These are phyloP conservation scores for Bostrychus sinensis DNA, from an alignment of 2,113 vertebrate genomes.

Conservation along the genomic window DNA sequence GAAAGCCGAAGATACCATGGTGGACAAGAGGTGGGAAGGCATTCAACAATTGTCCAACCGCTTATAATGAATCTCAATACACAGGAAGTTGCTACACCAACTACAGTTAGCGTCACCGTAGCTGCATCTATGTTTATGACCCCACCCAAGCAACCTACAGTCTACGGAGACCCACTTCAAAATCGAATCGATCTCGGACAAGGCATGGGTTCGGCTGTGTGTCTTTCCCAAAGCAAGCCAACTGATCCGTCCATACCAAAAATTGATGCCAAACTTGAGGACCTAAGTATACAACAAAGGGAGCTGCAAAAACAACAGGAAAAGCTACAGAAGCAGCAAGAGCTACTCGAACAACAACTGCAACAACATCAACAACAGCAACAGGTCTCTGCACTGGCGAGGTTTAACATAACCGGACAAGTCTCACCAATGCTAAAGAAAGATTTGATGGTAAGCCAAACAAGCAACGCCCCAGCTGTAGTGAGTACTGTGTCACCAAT, in stretches of 20 bases:
- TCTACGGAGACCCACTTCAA: conserved; percentile 94
- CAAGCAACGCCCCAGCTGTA: conserved; percentile 71
- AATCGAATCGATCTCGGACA: conserved; percentile 91
- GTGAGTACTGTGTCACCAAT: conserved; percentile 75
- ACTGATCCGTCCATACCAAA: conserved; percentile 74
- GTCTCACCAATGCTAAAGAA: conserved; percentile 82
- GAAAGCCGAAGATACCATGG: conserved; percentile 91
- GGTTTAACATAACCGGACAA: conserved; percentile 85
- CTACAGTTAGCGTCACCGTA: conserved; percentile 89
- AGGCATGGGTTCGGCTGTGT: conserved; percentile 88
- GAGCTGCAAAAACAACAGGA: conserved; percentile 81
- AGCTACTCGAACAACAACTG: conserved; percentile 81
- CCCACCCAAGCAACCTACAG: conserved; percentile 87
- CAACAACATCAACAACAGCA: conserved; percentile 81
- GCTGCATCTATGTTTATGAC: conserved; percentile 92
- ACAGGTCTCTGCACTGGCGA: conserved; percentile 83
- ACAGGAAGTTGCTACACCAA: conserved; percentile 88
- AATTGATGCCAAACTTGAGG: conserved; percentile 85
- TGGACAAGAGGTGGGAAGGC: conserved; percentile 85
- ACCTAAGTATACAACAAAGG: conserved; percentile 79
- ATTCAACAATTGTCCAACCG: conserved; percentile 92
- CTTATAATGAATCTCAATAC: conserved; percentile 95
- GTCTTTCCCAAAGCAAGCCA: conserved; percentile 88
- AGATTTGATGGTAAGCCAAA: conserved; percentile 87
- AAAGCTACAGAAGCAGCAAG: conserved; percentile 80